phyloP scores from a whole-genome alignment of 1,140 invertebrate species.

The Drosophila punjabiensis region DNA sequence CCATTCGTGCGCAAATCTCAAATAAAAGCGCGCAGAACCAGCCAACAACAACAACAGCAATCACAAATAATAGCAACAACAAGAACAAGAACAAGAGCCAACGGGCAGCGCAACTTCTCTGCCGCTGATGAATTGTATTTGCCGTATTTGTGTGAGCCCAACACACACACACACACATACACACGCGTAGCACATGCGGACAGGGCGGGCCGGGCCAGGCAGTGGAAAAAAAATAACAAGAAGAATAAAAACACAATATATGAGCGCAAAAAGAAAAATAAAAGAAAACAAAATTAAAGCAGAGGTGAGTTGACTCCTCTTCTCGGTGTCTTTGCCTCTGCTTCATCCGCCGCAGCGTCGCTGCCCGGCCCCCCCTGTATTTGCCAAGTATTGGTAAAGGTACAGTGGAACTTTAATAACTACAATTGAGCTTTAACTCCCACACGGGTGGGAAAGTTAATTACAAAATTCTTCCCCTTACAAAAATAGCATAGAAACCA shows the following conservation, averaged over 20 bases:
- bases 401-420: constrained; percentile 7
- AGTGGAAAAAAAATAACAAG: constrained; percentile 19
- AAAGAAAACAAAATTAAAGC: constrained; percentile 53
- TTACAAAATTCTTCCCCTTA: neutral
- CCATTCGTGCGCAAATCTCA: constrained; percentile 79
- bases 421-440: neutral
- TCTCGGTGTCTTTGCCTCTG: constrained; percentile 55
- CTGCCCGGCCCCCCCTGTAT: constrained; percentile 10
- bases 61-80: constrained; percentile 35
- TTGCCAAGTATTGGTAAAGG: constrained; percentile 17
- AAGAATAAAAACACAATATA: constrained; percentile 44
- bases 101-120: constrained; percentile 38
- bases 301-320: constrained; percentile 53
- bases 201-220: constrained; percentile 28
- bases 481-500: neutral
- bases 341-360: constrained; percentile 16
- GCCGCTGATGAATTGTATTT: constrained; percentile 75
- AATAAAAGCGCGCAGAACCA: constrained; percentile 80
- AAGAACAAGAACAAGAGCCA: constrained; percentile 31
- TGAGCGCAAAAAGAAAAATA: constrained; percentile 48
- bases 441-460: neutral
- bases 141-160: constrained; percentile 60
- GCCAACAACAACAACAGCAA: constrained; percentile 47
- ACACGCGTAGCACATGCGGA: constrained; percentile 43
- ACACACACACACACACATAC: constrained; percentile 30